A percentile compares a stretch with the other conserved stretches of the same genome.
phyloP scores from a whole-genome alignment of 2,888 invertebrate genomes.

The Stenichneumon culpator region DNA sequence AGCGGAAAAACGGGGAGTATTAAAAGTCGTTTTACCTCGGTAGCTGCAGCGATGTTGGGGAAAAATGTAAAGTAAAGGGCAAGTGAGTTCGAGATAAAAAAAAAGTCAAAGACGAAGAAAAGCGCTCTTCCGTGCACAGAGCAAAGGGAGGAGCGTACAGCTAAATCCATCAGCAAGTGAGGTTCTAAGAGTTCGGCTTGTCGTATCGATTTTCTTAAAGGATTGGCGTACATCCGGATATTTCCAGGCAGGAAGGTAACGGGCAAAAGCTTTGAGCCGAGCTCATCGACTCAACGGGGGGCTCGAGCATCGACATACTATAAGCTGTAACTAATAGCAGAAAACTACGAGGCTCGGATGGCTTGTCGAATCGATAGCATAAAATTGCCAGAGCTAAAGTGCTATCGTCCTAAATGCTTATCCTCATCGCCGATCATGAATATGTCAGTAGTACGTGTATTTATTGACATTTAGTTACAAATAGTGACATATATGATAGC shows the following conservation, averaged over 20 bases:
- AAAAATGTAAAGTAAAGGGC: constrained; percentile 5
- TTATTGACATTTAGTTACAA: too few relatives aligned
- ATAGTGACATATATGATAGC: too few relatives aligned
- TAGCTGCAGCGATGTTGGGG: not conserved
- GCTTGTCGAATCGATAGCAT: not conserved
- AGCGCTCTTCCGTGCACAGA: not conserved
- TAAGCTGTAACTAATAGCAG: constrained; percentile 7
- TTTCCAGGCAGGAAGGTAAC: constrained; percentile 40
- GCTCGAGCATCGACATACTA: not conserved
- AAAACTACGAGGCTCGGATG: not conserved
- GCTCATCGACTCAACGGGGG: not conserved
- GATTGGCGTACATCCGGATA: constrained; percentile 52
- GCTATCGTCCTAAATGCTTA: constrained; percentile 5
- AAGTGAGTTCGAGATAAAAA: not conserved
- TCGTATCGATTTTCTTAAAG: constrained; percentile 43
- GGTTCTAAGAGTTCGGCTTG: not conserved
- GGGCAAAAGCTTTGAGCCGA: not conserved
- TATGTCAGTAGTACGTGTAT: not conserved
- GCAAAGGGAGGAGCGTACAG: not conserved
- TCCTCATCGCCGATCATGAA: constrained; percentile 10
- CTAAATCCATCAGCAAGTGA: constrained; percentile 25
- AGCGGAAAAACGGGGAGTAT: not conserved
- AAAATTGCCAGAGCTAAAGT: constrained; percentile 5
- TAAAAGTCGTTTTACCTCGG: constrained; percentile 19
- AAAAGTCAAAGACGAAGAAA: constrained; percentile 6